Evolutionary conservation across 92 coral and sea anemone genomes (phyloP).

Genomic region (Siderastrea siderea): DNA sequence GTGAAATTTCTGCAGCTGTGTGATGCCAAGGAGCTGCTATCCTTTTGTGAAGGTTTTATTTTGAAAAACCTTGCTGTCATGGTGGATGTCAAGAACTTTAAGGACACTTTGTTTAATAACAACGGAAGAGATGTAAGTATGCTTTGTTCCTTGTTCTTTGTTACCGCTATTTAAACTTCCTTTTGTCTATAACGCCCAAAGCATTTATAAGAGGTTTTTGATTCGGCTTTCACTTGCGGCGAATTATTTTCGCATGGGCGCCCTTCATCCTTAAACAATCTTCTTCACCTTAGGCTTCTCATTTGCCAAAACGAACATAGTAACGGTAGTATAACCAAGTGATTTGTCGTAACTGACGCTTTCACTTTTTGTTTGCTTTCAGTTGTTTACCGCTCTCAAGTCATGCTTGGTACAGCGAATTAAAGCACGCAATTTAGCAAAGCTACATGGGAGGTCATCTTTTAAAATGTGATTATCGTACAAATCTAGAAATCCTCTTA

Average conservation of each 20-base stretch:
- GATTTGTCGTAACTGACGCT: neutral
- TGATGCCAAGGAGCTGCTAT: constrained; percentile 56
- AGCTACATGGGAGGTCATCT: constrained; percentile 28
- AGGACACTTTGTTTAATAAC: constrained; percentile 53
- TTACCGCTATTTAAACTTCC: neutral
- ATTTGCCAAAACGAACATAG: no score
- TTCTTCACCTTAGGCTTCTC: no score
- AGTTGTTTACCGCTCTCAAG: constrained; percentile 63
- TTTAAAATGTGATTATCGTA: constrained; percentile 9
- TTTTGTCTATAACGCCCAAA: no score
- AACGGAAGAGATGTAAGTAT: constrained; percentile 53
- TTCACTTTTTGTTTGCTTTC: neutral
- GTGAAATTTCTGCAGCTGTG: constrained; percentile 40
- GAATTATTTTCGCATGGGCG: no score
- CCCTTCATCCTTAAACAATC: no score
- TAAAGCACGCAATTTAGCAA: constrained; percentile 26
- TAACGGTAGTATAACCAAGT: no score
- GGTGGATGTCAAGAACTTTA: constrained; percentile 45
- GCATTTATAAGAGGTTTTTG: no score
- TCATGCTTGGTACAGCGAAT: constrained; percentile 62
- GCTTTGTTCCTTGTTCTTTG: neutral
- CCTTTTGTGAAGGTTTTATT: constrained; percentile 67
- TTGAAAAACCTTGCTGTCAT: constrained; percentile 59
- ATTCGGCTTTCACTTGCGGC: no score
- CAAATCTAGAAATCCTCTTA: neutral